Evolutionary conservation across 2,797 vertebrate species (phyloP), one percentile per base, ranked within the genome.

Genomic region (Onychomys arenicola): DNA sequence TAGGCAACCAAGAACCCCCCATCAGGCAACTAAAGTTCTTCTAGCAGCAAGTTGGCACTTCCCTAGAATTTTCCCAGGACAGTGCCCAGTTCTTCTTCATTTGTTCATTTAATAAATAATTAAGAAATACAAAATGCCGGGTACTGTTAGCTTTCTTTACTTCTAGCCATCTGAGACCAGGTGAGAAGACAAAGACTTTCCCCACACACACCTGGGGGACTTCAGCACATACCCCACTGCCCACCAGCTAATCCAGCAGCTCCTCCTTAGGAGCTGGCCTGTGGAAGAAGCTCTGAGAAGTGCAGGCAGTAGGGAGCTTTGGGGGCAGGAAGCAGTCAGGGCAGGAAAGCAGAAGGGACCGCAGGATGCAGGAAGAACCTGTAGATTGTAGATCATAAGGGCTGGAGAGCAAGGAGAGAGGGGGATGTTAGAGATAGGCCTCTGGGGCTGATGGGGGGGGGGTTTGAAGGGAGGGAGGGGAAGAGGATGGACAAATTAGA

Each of bases 401-500:
- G 14, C 63, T 85, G 63, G 91, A 81, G 78, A 82, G 83, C 27
- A 57, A 43, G 89, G 52, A 91, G 59, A 65, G 14, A 52, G 21
- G 12, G 77, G 93, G 90, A 69, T 19, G 76, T 11, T 34, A 61
- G 81, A 92, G 76, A 87, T 52, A 83, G 83, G 55, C 91, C 25
- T 91, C 92, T 78, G 77, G 52, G 67, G 37, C 77, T 81, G 77
- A 52, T 52, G 73, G 57, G 75, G 25, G 46, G 65, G 92, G 97
- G 80, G 40, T n/a, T n/a, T 25, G 40, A 16, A 61, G 34, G 69
- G 43, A 80, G 77, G 75, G 59, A 78, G 43, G 59, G 49, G 81
- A 77, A n/a, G 71, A 65, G 71, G 81, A 96, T 71, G 78, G 95
- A 93, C 93, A 98, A 96, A 98, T 97, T 94, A 97, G 93, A 98